Base-by-base conservation (phyloP, 1,140 invertebrate species). In the Acromyrmex charruanus region DNA sequence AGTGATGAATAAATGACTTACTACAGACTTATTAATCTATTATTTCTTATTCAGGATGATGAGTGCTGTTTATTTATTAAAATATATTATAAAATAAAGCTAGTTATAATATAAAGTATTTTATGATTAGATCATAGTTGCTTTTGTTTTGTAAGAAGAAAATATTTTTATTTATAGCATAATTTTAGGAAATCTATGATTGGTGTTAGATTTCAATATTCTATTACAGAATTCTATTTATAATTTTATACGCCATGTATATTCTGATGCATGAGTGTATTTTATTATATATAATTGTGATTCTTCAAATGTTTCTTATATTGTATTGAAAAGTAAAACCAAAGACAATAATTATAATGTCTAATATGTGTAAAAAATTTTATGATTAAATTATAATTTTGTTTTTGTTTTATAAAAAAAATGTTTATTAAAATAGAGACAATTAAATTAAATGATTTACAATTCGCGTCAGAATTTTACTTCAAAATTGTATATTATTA, bases 81-180 rank as follows among this genome's bases (percentile, higher is more conserved):
- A 16, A 35, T 16, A 18, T 31, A 66, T 12, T 35, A 14, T 14
- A 68, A n/a, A 31, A 53, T 71, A 28, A 55, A 53, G 4, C 44
- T 53, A 55, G 35, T 55, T 53, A 74, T 58, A 72, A 74, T 58
- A 74, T 58, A 58, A 74, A 58, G 18, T 28, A 35, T 35, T 74
- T 74, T 21, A 53, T 25, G 18, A 49, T 25, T 2, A 16, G 7
- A 71, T 49, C 2, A 25, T 53, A 4, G 10, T 51, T 18, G 16
- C 18, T 69, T 28, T 18, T 68, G 9, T 21, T 12, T 68, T 39
- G 6, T 9, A 16, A 28, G 39, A 72, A 51, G 14, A 39, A 71
- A 28, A 28, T 28, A 31, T 51, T 3, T 72, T 31, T 71, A 5
- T 69, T 4, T 2, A 1, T 0, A 28, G 18, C 7, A 53, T 53